Base-by-base conservation (phyloP, 2,113 vertebrate genomes). In the Rutilus rutilus region DNA sequence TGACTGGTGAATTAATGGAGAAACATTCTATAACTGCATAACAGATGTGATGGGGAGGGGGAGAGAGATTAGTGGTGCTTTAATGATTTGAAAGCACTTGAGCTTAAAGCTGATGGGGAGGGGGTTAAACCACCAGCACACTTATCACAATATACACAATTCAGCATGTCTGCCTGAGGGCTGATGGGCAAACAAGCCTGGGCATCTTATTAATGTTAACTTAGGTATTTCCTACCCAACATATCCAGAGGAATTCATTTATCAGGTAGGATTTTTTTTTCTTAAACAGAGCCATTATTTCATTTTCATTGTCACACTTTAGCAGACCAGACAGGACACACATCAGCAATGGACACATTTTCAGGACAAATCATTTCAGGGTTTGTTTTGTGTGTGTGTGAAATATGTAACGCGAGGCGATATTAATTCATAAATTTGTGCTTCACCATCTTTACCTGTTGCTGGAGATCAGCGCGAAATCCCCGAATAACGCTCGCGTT, bases 51-150 rank as follows among this genome's bases (percentile, higher is more conserved):
- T 85, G 78, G 83, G 89, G 91, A 91, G 86, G 74, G 25, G 33
- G 50, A 84, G 81, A 86, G 89, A 91, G 94, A 94, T 95, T 94
- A 94, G 91, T 90, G 82, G 86, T 82, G 91, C 91, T 93, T 89
- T 90, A 90, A 92, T 92, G 92, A 94, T 94, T 93, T 93, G 93
- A 90, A 90, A 92, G 91, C 21, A 88, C 88, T 93, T 91, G 88
- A 89, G 90, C 88, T 91, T 93, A 79, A 89, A 77, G 86, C 82
- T 83, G 82, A 39, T 83, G 54, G 83, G 69, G 52, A 64, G 74
- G 67, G 78, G 60, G 77, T 21, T 69, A 57, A 39, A 42, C 67
- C 64, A 71, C 54, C 59, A 81, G 82, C 15, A 75, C 69, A 54
- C 59, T 64, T 69, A 50, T 84, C 82, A 80, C 19, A 78, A 65